A percentile compares a stretch with the other conserved stretches of the same genome.
These are phyloP conservation scores for Bibio marci DNA, from an alignment of 2,888 invertebrate species.

Conservation along the genomic window DNA sequence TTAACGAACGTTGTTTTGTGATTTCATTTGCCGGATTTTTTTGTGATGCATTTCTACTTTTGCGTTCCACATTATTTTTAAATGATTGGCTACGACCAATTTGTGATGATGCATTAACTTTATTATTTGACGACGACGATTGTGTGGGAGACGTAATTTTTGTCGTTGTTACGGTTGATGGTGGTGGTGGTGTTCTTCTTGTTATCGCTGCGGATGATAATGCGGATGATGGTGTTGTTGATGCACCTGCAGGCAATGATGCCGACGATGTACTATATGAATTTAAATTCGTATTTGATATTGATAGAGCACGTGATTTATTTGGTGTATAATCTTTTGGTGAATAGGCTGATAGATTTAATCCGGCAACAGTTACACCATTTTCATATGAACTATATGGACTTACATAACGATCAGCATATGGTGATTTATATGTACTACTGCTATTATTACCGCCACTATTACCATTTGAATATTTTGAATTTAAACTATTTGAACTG, in stretches of 20 bases:
- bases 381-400: conserved; percentile 26
- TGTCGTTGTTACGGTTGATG: neutral
- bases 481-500: conserved; percentile 6
- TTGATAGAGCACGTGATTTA: conserved; percentile 14
- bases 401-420: conserved; percentile 26
- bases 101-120: conserved; percentile 9
- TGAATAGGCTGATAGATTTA: conserved; percentile 17
- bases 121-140: conserved; percentile 16
- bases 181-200: conserved; percentile 7
- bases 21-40: neutral
- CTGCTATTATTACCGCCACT: conserved; percentile 9
- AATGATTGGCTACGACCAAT: conserved; percentile 28
- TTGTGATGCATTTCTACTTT: conserved; percentile 25
- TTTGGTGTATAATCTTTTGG: conserved; percentile 15
- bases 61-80: conserved; percentile 27
- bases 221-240: conserved; percentile 9
- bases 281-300: conserved; percentile 24
- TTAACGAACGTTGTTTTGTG: conserved; percentile 32
- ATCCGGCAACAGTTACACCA: conserved; percentile 28
- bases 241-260: neutral
- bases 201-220: conserved; percentile 4
- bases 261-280: conserved; percentile 11
- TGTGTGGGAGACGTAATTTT: conserved; percentile 5
- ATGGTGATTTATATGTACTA: conserved; percentile 19
- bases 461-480: conserved; percentile 8